Evolutionary conservation across 23 tunicate genomes (phyloP), one percentile per base, ranked within the genome.

Genomic region (Aplidium turbinatum): DNA sequence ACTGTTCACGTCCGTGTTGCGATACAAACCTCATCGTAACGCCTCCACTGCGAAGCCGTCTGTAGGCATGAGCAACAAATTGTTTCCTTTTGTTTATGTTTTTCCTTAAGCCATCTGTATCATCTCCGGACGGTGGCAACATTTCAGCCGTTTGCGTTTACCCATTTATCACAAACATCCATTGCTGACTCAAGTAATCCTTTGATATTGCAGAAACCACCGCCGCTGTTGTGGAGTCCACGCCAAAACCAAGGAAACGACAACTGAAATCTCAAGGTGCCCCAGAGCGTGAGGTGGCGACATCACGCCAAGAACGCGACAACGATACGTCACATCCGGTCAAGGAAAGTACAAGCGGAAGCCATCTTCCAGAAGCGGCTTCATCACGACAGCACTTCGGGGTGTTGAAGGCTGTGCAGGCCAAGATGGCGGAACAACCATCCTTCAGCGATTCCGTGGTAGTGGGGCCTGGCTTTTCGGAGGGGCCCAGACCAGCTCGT

Each of bases 361-460:
- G 25, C 13, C 46, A 22, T 21, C 66, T 26, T n/a, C 20, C 76
- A 33, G 35, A 67, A 33, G 20, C 33, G 34, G 65, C 73, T n/a
- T 18, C 71, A 33, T 13, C 24, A 23, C 53, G 75, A 7, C 82
- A 79, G 0, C 84, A 40, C 35, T 76, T 88, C 53, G 96, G 96
- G 31, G 75, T 88, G 20, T 63, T 88, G 22, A 67, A 81, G 42
- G 80, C 87, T 7, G 87, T 88, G 47, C 82, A 88, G 56, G 87
- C 82, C 2, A 68, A 73, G 31, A 66, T 88, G 77, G 82, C 79
- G 28, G 79, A 78, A 60, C 31, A 67, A 42, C 30, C 78, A 7
- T 38, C 62, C 0, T 76, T 88, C 29, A 81, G 87, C 7, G 64
- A 70, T 13, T 60, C 87, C 16, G 87, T 88, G 2, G 29, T 88